Percentiles rank a stretch among this genome's conserved stretches.
Conservation (phyloP, 2,888 invertebrate species). For the Peribatodes rhomboidaria region DNA sequence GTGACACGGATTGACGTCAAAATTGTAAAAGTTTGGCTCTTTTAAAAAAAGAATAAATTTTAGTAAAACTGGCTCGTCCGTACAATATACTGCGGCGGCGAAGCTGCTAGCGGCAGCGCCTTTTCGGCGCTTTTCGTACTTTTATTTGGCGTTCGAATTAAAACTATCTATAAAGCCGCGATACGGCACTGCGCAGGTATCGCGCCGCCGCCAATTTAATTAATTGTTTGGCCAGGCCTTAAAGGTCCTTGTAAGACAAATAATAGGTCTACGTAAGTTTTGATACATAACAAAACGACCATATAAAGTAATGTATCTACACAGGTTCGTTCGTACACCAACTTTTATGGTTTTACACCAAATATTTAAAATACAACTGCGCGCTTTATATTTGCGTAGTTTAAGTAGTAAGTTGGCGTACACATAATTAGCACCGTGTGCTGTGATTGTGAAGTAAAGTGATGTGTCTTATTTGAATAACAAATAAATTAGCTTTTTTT, state of each 20-base stretch:
- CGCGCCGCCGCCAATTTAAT: neutral
- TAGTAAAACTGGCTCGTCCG: neutral
- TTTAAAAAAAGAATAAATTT: neutral
- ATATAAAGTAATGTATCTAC: neutral
- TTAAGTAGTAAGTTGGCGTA: neutral
- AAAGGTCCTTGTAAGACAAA: conserved; percentile 5
- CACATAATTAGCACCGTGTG: conserved; percentile 15
- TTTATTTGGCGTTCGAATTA: too few relatives aligned
- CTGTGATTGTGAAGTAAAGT: conserved; percentile 29
- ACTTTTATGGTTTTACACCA: too few relatives aligned
- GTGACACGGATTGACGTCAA: neutral
- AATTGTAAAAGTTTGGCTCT: neutral
- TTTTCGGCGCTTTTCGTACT: neutral
- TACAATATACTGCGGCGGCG: neutral
- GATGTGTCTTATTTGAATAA: conserved; percentile 34
- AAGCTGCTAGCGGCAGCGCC: neutral
- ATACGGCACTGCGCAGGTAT: neutral
- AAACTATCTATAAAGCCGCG: too few relatives aligned
- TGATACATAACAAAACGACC: neutral
- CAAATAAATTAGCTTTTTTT: conserved; percentile 24
- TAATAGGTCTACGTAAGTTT: neutral
- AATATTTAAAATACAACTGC: neutral
- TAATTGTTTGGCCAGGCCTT: neutral
- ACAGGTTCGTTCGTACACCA: neutral
- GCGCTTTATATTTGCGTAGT: neutral